Conservation (phyloP, 92 coral and sea anemone genomes). For the Pocillopora grandis region DNA sequence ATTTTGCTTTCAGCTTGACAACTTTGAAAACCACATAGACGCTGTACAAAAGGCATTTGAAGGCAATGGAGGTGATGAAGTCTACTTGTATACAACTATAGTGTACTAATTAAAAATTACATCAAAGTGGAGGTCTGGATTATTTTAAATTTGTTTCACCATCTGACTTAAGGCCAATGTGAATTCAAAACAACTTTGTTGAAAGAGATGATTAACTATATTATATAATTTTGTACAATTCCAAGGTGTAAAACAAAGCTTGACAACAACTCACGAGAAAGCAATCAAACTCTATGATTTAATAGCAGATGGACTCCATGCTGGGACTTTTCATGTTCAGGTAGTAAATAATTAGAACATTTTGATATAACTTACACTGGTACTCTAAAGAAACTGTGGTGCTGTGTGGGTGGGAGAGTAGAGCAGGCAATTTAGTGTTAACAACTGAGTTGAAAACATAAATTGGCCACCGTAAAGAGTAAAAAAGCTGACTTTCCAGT, state of each 20-base stretch:
- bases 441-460: too few species aligned
- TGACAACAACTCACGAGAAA: slow-evolving; percentile 42
- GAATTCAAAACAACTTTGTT: not conserved
- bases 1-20: slow-evolving; percentile 48
- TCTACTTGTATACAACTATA: not conserved
- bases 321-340: slow-evolving; percentile 36
- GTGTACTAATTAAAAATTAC: not conserved
- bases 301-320: slow-evolving; percentile 19
- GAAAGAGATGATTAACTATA: not conserved
- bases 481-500: too few species aligned
- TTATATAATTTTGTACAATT: not conserved
- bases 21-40: slow-evolving; percentile 53
- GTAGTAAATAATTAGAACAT: not conserved
- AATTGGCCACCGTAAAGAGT: too few species aligned
- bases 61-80: slow-evolving; percentile 49
- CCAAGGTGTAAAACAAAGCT: slow-evolving; percentile 48
- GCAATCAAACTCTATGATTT: slow-evolving; percentile 51
- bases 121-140: not conserved
- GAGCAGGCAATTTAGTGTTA: too few species aligned
- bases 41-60: slow-evolving; percentile 42
- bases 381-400: too few species aligned
- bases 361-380: not conserved
- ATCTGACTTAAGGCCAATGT: not conserved
- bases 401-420: too few species aligned
- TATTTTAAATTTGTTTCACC: not conserved